Base-by-base conservation (phyloP, 2,113 vertebrate genomes). In the Sinocyclocheilus grahami region DNA sequence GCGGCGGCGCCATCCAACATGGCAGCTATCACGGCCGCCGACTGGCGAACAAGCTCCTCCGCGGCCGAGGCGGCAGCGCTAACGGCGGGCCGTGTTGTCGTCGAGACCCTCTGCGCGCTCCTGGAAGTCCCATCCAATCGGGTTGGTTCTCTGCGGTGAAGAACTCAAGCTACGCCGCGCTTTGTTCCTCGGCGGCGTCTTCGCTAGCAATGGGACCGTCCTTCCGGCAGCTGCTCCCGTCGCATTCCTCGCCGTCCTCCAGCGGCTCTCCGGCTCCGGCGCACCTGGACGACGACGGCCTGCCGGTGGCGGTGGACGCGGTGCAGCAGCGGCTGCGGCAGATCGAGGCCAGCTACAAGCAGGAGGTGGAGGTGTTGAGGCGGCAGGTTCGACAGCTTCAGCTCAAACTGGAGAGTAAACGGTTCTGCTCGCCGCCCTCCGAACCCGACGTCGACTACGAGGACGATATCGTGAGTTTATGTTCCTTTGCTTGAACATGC, bases 261-360 rank as follows among this genome's bases (percentile, higher is more conserved):
- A 91, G 91, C 14, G 84, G 91, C 88, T 93, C 94, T 11, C 92
- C 93, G 10, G 95, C 96, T 1, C 95, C 95, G 86, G 91, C 96
- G 6, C 97, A 99, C 91, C 93, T 97, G 42, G 98, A 99, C 0
- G 98, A 99, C 0, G 98, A 99, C 0, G 98, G 98, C 85, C 95
- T 99, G 51, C 96, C 98, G 39, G 98, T 99, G 91, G 96, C 98
- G 6, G 94, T 96, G 88, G 98, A 99, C 1, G 97, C 97, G 10
- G 97, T 99, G 85, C 98, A 99, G 92, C 97, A 98, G 87, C 91
- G 98, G n/a, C 94, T 99, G 91, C 94, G 98, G 83, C 98, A 99
- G 91, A 99, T 99, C 0, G 98, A 99, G 92, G 98, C 98, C 0
- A 95, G 96, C 83, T 99, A 99, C 93, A 99, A 98, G 92, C 98